Evolutionary conservation across 2,797 vertebrate genomes (phyloP), one percentile per base, ranked within the genome.

Genomic region (Merluccius polli): DNA sequence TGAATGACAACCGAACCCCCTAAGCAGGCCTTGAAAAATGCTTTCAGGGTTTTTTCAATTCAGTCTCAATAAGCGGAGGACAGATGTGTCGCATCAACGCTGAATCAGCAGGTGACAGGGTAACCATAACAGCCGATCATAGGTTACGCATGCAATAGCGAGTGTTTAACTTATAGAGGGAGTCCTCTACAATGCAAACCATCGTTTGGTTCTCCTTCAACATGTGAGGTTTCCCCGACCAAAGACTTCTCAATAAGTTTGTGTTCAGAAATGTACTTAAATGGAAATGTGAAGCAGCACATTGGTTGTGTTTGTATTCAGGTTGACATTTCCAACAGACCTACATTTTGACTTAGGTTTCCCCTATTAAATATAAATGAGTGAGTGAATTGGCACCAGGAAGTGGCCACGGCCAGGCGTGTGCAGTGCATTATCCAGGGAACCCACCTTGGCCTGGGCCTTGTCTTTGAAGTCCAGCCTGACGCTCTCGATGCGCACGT

Each of bases 381-480:
- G n/a, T n/a, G n/a, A n/a, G n/a, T n/a, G n/a, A n/a, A n/a, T n/a
- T n/a, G n/a, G n/a, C n/a, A 99, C 98, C 95, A 92, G 95, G 78
- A 98, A 73, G 0, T 92, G 93, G 76, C 96, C 97, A 89, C 97
- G 97, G 65, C 97, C 96, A 69, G 97, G 96, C 31, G 93, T 93
- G 0, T 98, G 97, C 79, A 96, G 96, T 82, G 97, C 94, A 79
- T 98, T 98, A 81, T 99, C 98, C 87, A 99, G 90, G 31, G 98
- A 99, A 82, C 98, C 96, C 73, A 99, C 94, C 94, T 99, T 99
- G 88, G 98, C 94, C 80, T 99, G 97, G 89, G 98, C 98, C 90
- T 99, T 99, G 90, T 99, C 98, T 95, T 97, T 99, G 92, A 99
- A 99, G 93, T 96, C 98, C 92, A 99, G 93, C 92, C 96, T 99